Percentiles rank a stretch among this genome's conserved stretches.
These are phyloP conservation scores for Stichodactyla mertensii DNA, from an alignment of 64 coral and sea anemone species.

Conservation along the genomic window DNA sequence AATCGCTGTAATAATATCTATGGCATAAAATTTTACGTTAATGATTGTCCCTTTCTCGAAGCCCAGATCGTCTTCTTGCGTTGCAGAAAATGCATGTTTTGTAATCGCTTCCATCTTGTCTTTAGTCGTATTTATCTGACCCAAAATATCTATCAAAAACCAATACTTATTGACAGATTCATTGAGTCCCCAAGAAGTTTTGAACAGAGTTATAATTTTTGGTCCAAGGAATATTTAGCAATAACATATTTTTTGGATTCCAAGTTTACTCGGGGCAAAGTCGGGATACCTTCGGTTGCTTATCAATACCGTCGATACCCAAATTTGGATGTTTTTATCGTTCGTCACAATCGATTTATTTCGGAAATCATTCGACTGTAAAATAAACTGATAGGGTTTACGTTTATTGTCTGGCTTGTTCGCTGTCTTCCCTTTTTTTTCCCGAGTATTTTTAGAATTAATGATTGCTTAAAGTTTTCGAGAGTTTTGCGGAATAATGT, in stretches of 20 bases:
- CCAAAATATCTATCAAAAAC: neutral
- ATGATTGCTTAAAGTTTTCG: no score
- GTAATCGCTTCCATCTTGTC: slow-evolving; percentile 32
- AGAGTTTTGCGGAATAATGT: no score
- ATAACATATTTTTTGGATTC: slow-evolving; percentile 1
- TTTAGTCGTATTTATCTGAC: neutral
- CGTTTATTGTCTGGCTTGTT: no score
- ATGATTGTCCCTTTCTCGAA: slow-evolving; percentile 40
- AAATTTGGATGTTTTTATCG: neutral
- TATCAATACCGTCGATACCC: neutral
- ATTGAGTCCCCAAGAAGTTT: neutral
- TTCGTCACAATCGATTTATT: neutral
- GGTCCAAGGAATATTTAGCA: neutral
- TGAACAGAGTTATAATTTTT: neutral
- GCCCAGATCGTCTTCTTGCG: slow-evolving; percentile 48
- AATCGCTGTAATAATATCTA: neutral
- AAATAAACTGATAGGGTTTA: neutral
- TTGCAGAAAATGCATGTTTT: slow-evolving; percentile 27
- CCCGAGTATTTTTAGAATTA: no score
- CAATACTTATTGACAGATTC: neutral
- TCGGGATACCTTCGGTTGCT: neutral
- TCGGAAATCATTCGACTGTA: neutral
- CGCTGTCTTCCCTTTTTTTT: no score
- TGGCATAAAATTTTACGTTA: slow-evolving; percentile 17
- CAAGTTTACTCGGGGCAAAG: neutral